Evolutionary conservation across 2,113 vertebrate genomes (phyloP).

Genomic region (Podocnemis expansa): DNA sequence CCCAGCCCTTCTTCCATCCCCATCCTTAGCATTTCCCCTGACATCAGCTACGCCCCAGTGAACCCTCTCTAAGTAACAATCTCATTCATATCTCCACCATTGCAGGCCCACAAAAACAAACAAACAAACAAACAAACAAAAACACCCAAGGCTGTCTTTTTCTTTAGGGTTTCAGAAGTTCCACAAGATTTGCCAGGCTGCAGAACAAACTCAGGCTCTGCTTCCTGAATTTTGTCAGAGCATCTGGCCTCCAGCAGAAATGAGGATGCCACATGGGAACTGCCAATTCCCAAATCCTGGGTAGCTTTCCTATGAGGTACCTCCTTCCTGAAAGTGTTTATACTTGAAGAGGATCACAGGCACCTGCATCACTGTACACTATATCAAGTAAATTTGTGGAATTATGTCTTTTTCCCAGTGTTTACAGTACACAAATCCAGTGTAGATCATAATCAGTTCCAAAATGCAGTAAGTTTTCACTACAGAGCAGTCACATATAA

Average conservation of each 20-base stretch:
- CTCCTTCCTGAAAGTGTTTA: not conserved
- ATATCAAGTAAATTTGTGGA: not conserved
- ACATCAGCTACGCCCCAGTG: not conserved
- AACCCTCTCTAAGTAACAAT: not conserved
- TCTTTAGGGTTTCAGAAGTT: not conserved
- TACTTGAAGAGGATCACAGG: not conserved
- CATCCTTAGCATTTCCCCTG: not conserved
- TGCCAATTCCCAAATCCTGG: not conserved
- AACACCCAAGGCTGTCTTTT: accelerated
- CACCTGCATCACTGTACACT: accelerated
- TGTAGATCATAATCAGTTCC: not conserved
- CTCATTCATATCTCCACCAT: not conserved
- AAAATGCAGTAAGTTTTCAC: conserved; percentile 51
- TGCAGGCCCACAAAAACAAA: not conserved
- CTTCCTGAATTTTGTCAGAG: not conserved
- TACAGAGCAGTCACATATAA: conserved; percentile 47
- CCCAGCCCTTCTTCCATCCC: not conserved
- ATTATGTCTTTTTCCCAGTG: not conserved
- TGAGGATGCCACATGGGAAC: not conserved
- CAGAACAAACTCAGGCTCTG: not conserved
- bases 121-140: too few species aligned
- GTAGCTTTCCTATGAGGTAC: not conserved
- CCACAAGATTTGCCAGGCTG: not conserved
- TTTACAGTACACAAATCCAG: conserved; percentile 15
- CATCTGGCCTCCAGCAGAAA: not conserved